These are phyloP conservation scores for Heterocephalus glaber DNA, from an alignment of 2,113 vertebrate species.

Conservation along the genomic window DNA sequence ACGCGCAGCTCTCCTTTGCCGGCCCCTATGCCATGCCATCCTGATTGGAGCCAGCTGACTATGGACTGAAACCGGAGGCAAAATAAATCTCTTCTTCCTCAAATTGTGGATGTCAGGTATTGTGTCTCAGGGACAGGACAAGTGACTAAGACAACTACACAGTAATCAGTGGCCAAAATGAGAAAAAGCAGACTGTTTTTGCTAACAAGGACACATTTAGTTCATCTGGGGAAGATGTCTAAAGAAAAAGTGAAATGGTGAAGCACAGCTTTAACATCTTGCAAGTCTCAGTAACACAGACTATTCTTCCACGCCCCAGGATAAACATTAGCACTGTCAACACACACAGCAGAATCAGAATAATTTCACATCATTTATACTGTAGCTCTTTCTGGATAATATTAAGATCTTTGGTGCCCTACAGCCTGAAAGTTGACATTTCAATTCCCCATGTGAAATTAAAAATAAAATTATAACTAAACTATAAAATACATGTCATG, in stretches of 20 bases:
- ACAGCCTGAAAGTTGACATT: neutral
- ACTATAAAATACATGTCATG: neutral
- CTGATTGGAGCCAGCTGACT: neutral
- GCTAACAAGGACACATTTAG: neutral
- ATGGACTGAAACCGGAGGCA: neutral
- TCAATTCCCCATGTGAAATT: neutral
- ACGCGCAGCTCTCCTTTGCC: neutral
- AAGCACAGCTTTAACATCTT: neutral
- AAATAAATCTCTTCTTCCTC: neutral
- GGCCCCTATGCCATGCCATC: neutral
- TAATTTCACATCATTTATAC: neutral
- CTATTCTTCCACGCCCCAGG: neutral
- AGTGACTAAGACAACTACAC: neutral
- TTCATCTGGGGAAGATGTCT: neutral
- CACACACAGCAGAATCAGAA: neutral
- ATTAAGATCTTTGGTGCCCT: neutral
- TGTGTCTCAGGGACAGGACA: neutral
- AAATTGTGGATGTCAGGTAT: neutral
- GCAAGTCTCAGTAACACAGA: neutral
- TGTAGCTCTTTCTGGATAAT: neutral
- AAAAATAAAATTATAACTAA: slow-evolving; percentile 50
- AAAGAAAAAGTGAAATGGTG: neutral
- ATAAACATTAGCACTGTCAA: neutral
- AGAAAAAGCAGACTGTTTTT: neutral
- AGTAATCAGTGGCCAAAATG: neutral